Percentiles rank a stretch among this genome's conserved stretches.
These are phyloP conservation scores for Spatulosminthurus flaviceps DNA, from an alignment of 2,888 invertebrate genomes.

Conservation along the genomic window DNA sequence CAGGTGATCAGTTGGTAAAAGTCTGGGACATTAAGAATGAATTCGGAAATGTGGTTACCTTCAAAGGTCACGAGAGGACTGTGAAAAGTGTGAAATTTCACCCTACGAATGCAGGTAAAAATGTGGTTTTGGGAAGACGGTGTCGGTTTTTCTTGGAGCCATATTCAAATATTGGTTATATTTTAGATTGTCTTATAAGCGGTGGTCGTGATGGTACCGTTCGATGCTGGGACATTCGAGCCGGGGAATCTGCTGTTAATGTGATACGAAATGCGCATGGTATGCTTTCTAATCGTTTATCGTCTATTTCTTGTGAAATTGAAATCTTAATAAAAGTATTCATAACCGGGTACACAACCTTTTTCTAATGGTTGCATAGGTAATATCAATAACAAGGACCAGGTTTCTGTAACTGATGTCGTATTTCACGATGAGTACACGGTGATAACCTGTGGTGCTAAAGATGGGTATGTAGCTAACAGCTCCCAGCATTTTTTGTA, in stretches of 20 bases:
- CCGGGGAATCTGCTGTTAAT: conserved; percentile 72
- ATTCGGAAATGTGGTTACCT: conserved; percentile 69
- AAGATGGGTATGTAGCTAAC: conserved; percentile 83
- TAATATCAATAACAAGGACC: conserved; percentile 5
- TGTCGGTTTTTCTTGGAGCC: too few relatives aligned
- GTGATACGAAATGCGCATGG: conserved; percentile 76
- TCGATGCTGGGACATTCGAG: conserved; percentile 82
- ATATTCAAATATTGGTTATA: too few relatives aligned
- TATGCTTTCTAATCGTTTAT: conserved; percentile 62
- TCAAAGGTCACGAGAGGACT: conserved; percentile 77
- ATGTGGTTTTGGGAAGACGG: background rate
- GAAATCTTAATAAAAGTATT: too few relatives aligned
- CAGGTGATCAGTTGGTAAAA: conserved; percentile 83
- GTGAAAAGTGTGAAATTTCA: conserved; percentile 84
- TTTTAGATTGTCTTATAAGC: conserved; percentile 81
- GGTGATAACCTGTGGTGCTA: conserved; percentile 85
- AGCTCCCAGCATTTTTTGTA: too few relatives aligned
- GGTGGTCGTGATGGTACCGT: conserved; percentile 89
- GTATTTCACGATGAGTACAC: conserved; percentile 82
- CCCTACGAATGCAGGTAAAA: conserved; percentile 71
- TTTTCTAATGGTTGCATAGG: too few relatives aligned
- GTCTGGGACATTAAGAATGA: conserved; percentile 76
- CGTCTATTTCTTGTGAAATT: background rate
- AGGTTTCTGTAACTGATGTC: conserved; percentile 77
- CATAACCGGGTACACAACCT: too few relatives aligned